Evolutionary conservation across 2,797 vertebrate species (phyloP).

Genomic region (Cyclopterus lumpus): DNA sequence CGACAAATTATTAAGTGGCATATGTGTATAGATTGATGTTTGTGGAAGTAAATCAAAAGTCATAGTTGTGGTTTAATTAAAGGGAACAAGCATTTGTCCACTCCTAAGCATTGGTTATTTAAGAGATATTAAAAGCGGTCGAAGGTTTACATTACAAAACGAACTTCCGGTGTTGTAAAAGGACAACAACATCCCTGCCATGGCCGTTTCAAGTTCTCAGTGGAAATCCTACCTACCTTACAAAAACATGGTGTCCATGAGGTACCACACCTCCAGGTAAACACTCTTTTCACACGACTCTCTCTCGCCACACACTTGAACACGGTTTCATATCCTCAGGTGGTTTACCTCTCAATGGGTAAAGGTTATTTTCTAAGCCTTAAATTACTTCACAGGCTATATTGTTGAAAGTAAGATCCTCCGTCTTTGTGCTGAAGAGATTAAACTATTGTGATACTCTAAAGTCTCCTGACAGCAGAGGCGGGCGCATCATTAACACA

Average conservation of each 20-base stretch:
- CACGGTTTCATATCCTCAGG: not conserved
- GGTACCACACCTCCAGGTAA: constrained; percentile 2
- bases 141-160: not conserved
- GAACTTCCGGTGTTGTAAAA: not conserved
- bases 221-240: constrained; percentile 13
- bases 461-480: constrained; percentile 41
- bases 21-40: not conserved
- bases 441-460: not conserved
- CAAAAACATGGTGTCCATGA: not conserved
- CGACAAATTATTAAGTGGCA: not conserved
- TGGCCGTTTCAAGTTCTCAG: not conserved
- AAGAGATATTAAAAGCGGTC: not conserved
- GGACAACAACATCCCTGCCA: not conserved
- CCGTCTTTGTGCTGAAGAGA: not conserved
- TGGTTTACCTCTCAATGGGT: not conserved
- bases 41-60: not conserved
- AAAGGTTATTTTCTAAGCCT: constrained; percentile 6
- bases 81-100: not conserved
- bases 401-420: not conserved
- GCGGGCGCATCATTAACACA: constrained; percentile 25
- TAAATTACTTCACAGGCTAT: not conserved
- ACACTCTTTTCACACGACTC: not conserved
- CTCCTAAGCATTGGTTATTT: not conserved
- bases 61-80: not conserved
- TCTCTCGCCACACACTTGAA: not conserved